A percentile compares a stretch with the other conserved stretches of the same genome.
These are phyloP conservation scores for Coilia nasus DNA, from an alignment of 2,797 vertebrate genomes.

Conservation along the genomic window DNA sequence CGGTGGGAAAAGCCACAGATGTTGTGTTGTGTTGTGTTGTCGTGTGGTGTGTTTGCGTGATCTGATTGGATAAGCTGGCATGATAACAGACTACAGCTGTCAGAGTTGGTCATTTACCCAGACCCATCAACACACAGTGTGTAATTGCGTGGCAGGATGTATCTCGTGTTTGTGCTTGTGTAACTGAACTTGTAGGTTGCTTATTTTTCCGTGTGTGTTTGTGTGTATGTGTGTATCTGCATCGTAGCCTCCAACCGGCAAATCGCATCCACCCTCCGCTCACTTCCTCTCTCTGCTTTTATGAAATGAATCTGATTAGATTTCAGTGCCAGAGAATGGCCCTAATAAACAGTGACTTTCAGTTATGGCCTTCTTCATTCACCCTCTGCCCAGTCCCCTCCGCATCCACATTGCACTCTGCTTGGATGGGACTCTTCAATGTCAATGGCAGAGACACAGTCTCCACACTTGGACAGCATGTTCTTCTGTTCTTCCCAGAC, in stretches of 20 bases:
- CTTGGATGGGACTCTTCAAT: background rate
- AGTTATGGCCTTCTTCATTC: conserved; percentile 60
- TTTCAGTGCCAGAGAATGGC: conserved; percentile 61
- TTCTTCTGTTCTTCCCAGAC: background rate
- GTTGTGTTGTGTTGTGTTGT: conserved; percentile 43
- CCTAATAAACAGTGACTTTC: conserved; percentile 74
- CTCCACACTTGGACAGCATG: background rate
- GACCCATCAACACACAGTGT: background rate
- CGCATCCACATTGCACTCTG: background rate
- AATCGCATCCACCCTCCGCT: conserved; percentile 68
- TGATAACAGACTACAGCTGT: background rate
- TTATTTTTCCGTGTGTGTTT: conserved; percentile 26
- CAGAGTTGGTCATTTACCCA: background rate
- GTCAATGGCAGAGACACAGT: background rate
- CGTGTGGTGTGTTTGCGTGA: conserved; percentile 36
- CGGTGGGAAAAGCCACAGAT: conserved; percentile 45
- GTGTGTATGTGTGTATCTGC: conserved; percentile 34
- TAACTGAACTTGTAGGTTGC: background rate
- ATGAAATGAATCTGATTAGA: conserved; percentile 72
- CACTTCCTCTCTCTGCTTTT: conserved; percentile 65
- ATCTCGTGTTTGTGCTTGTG: conserved; percentile 33
- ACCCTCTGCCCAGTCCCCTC: conserved; percentile 52
- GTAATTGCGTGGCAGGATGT: background rate
- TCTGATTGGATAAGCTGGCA: conserved; percentile 5
- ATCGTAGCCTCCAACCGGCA: conserved; percentile 28